A percentile compares a stretch with the other conserved stretches of the same genome.
phyloP scores from a whole-genome alignment of 2,113 vertebrate species.

The Pollimyrus isidori region DNA sequence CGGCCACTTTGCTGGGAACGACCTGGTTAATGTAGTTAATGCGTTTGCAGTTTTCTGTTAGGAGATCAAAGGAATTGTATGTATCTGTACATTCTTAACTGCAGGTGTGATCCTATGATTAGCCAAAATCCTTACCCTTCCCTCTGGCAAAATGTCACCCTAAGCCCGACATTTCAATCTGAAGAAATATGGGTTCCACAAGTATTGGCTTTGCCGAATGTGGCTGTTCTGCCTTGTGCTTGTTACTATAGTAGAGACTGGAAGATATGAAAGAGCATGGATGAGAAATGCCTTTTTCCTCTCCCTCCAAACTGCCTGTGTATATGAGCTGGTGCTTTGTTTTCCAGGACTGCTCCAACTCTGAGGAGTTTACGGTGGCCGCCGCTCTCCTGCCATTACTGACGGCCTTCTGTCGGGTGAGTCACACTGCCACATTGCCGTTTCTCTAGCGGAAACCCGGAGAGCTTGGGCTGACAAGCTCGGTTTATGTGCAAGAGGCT shows the following conservation, averaged over 20 bases:
- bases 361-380: constrained; percentile 88
- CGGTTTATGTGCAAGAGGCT: neutral
- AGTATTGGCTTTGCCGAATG: neutral
- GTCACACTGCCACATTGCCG: constrained; percentile 31
- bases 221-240: neutral
- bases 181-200: neutral
- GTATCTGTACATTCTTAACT: neutral
- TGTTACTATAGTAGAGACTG: neutral
- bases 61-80: neutral
- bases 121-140: neutral
- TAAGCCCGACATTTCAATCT: neutral
- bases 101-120: neutral
- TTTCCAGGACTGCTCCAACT: constrained; percentile 89
- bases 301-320: neutral
- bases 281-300: neutral
- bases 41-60: neutral
- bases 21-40: constrained; percentile 4
- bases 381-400: constrained; percentile 83
- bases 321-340: neutral
- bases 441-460: neutral
- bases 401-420: constrained; percentile 93
- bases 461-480: neutral
- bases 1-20: constrained; percentile 36
- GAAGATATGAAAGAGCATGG: neutral
- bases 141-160: neutral